These are phyloP conservation scores for Hystrix cristata DNA, from an alignment of 2,113 vertebrate genomes.

Conservation along the genomic window DNA sequence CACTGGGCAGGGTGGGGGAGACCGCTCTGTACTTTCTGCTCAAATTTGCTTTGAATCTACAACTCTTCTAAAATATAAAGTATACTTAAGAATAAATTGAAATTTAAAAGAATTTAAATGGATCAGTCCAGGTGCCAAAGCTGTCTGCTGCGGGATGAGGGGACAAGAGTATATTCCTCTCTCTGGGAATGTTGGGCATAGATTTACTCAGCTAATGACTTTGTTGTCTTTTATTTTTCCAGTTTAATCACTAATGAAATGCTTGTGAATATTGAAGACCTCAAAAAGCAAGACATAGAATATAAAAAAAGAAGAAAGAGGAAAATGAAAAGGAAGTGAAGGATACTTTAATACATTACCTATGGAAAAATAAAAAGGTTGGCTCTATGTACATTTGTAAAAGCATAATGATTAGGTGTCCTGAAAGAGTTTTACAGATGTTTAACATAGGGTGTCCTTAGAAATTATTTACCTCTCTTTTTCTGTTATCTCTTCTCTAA, in stretches of 20 bases:
- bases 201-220: neutral
- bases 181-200: neutral
- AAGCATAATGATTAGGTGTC: neutral
- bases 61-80: conserved; percentile 1
- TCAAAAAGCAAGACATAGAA: neutral
- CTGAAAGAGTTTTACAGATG: neutral
- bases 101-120: neutral
- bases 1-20: neutral
- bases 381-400: neutral
- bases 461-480: neutral
- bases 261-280: neutral
- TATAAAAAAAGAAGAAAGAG: neutral
- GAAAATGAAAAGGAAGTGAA: neutral
- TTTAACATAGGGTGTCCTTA: neutral
- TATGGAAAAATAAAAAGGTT: conserved; percentile 10
- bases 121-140: neutral
- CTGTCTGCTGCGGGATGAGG: neutral
- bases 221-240: neutral
- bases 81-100: neutral
- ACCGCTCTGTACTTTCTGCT: conserved; percentile 5
- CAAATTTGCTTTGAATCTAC: neutral
- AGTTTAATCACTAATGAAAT: neutral
- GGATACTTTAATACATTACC: neutral
- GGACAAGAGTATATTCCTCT: rapidly evolving
- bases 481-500: conserved; percentile 51